Conservation (phyloP, 2,888 invertebrate genomes). For the Dasysyrphus albostriatus region DNA sequence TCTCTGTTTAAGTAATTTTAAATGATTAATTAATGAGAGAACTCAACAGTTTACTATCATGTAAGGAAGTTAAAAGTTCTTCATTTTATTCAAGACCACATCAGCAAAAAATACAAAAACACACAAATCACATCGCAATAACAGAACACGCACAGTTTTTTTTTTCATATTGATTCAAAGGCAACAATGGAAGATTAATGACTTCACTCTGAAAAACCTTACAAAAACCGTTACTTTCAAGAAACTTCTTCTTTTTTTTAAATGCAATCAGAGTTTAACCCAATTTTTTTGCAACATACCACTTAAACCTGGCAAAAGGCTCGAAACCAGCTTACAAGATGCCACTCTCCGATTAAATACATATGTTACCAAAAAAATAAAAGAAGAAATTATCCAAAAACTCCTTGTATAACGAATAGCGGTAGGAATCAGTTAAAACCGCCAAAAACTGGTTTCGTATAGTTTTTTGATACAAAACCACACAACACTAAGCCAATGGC, state of each 20-base stretch:
- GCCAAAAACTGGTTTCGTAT: constrained; percentile 62
- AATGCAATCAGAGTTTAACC: constrained; percentile 14
- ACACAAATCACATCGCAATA: neutral
- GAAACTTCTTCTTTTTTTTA: neutral
- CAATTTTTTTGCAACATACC: constrained; percentile 10
- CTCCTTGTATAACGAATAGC: constrained; percentile 43
- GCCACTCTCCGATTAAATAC: constrained; percentile 7
- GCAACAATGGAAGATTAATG: constrained; percentile 7
- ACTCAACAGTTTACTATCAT: no score
- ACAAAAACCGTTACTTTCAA: neutral
- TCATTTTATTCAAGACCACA: neutral
- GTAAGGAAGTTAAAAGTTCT: neutral
- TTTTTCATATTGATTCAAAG: neutral
- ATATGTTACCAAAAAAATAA: constrained; percentile 4
- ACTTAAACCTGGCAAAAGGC: constrained; percentile 13
- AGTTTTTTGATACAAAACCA: constrained; percentile 20
- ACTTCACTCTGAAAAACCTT: neutral
- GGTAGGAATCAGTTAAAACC: constrained; percentile 45
- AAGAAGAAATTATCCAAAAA: constrained; percentile 43
- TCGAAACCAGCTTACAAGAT: constrained; percentile 29
- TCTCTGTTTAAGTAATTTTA: no score
- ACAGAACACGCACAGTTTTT: neutral
- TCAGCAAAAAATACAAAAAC: neutral
- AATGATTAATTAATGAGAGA: no score
- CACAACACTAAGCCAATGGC: constrained; percentile 25